Percentiles rank a stretch among this genome's conserved stretches.
These are phyloP conservation scores for Gambusia holbrooki DNA, from an alignment of 2,113 vertebrate species.

Conservation along the genomic window DNA sequence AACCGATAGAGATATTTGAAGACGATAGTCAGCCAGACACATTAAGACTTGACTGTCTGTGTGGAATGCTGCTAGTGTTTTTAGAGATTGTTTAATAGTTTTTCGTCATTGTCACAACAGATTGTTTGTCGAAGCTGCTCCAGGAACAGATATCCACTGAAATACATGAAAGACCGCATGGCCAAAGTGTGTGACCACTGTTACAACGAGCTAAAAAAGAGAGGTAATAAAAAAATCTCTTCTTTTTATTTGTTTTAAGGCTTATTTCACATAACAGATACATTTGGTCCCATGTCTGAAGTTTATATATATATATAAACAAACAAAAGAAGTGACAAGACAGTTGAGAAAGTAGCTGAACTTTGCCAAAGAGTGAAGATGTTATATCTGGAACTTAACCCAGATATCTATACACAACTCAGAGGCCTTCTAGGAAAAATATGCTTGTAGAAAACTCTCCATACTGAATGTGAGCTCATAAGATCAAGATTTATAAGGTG, in stretches of 20 bases:
- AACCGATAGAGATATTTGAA: not conserved
- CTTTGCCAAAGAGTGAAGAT: not conserved
- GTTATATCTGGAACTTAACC: not conserved
- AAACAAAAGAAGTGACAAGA: not conserved
- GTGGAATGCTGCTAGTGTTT: not conserved
- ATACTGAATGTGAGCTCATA: no score
- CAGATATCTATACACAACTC: not conserved
- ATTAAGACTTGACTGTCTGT: no score
- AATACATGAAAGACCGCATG: conserved; percentile 93
- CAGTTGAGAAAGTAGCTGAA: not conserved
- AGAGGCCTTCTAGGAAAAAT: not conserved
- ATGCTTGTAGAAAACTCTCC: no score
- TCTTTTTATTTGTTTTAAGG: not conserved
- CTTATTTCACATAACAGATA: not conserved
- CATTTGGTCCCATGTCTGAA: not conserved
- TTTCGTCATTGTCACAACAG: conserved; percentile 69
- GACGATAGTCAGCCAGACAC: not conserved
- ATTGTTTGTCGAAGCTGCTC: conserved; percentile 96
- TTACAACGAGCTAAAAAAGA: conserved; percentile 88
- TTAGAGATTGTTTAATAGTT: not conserved
- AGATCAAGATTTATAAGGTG: no score
- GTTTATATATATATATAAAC: not conserved
- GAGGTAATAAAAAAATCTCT: conserved; percentile 73
- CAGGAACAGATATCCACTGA: conserved; percentile 93
- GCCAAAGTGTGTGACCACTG: conserved; percentile 97